Evolutionary conservation across 2,888 invertebrate species (phyloP).

Genomic region (Agonopterix heracliana): DNA sequence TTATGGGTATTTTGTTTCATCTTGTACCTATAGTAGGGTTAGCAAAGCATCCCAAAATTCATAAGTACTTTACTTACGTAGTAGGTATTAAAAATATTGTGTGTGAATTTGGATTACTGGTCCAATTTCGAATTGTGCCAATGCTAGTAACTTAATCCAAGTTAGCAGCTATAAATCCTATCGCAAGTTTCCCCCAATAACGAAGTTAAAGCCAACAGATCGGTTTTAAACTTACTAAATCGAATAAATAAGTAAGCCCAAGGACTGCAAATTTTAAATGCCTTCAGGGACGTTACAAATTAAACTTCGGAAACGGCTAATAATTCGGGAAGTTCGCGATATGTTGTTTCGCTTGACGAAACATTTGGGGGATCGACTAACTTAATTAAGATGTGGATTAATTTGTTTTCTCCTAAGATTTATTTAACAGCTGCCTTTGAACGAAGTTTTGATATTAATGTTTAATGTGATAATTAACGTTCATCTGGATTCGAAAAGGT

Average conservation of each 20-base stretch:
- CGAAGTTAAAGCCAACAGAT: conserved; percentile 12
- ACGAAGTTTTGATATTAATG: neutral
- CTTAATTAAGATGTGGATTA: conserved; percentile 12
- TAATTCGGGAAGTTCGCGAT: conserved; percentile 45
- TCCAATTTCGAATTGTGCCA: too few relatives aligned
- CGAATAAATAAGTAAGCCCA: conserved; percentile 38
- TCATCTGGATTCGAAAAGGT: neutral
- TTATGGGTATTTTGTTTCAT: too few relatives aligned
- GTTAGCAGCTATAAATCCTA: too few relatives aligned
- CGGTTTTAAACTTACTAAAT: conserved; percentile 21
- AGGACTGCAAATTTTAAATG: conserved; percentile 43
- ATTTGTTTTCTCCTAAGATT: conserved; percentile 10
- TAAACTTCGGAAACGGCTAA: conserved; percentile 33
- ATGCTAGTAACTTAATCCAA: neutral
- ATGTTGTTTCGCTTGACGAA: conserved; percentile 32
- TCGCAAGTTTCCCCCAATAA: conserved; percentile 1
- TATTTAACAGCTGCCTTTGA: conserved; percentile 1
- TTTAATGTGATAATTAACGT: neutral
- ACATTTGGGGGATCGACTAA: conserved; percentile 15
- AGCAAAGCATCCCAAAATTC: too few relatives aligned
- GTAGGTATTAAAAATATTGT: too few relatives aligned
- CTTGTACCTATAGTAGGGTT: too few relatives aligned
- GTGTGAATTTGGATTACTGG: too few relatives aligned
- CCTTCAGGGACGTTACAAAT: conserved; percentile 41
- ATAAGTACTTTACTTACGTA: too few relatives aligned